Conservation (phyloP, 2,888 invertebrate genomes). For the Euclidia mi region DNA sequence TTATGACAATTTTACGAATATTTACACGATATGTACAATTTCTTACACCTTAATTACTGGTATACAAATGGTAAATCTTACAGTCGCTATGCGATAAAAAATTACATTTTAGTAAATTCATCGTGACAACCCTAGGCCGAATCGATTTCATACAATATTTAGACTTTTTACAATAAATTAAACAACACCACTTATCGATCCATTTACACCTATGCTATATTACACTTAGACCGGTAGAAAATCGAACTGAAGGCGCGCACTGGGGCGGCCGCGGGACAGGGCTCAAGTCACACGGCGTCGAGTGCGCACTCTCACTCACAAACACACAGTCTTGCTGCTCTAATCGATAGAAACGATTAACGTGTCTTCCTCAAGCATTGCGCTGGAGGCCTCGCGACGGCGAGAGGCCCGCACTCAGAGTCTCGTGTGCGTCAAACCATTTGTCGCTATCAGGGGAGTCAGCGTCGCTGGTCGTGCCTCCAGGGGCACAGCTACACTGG, state of each 20-base stretch:
- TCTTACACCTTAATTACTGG: slow-evolving; percentile 75
- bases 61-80: slow-evolving; percentile 80
- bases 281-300: slow-evolving; percentile 68
- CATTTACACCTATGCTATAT: slow-evolving; percentile 39
- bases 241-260: slow-evolving; percentile 22
- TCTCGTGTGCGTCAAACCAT: slow-evolving; percentile 78
- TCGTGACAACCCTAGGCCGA: slow-evolving; percentile 83
- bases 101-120: slow-evolving; percentile 87
- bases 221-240: slow-evolving; percentile 43
- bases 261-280: slow-evolving; percentile 65
- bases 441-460: slow-evolving; percentile 78
- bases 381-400: slow-evolving; percentile 70
- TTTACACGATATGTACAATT: slow-evolving; percentile 89
- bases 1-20: slow-evolving; percentile 81
- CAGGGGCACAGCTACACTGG: slow-evolving; percentile 75
- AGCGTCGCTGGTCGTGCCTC: slow-evolving; percentile 74
- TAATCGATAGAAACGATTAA: slow-evolving; percentile 82
- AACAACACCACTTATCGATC: slow-evolving; percentile 48
- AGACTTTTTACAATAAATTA: slow-evolving; percentile 59
- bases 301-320: slow-evolving; percentile 22
- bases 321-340: slow-evolving; percentile 41
- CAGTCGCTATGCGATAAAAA: slow-evolving; percentile 81
- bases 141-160: slow-evolving; percentile 56
- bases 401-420: slow-evolving; percentile 84
- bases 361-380: slow-evolving; percentile 76